A percentile compares a stretch with the other conserved stretches of the same genome.
phyloP scores from a whole-genome alignment of 2,797 vertebrate species.

The Leptoclinus maculatus region DNA sequence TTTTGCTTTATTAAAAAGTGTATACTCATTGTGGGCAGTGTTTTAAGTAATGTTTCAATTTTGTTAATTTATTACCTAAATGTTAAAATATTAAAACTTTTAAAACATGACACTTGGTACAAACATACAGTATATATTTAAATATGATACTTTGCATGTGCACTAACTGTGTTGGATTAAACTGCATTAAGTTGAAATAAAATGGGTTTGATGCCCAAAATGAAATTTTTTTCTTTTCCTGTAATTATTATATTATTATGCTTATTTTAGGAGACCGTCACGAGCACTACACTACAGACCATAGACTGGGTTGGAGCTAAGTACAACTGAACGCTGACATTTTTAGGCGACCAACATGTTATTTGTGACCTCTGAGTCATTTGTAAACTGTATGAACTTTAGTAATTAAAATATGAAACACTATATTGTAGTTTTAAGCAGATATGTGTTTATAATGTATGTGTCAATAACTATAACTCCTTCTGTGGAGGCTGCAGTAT shows the following conservation, averaged over 20 bases:
- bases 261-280: background rate
- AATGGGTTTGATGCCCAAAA: conserved; percentile 78
- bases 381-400: background rate
- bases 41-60: conserved; percentile 73
- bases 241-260: background rate
- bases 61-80: conserved; percentile 78
- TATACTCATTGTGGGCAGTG: conserved; percentile 77
- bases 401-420: background rate
- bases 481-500: background rate
- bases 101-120: conserved; percentile 79
- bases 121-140: conserved; percentile 79
- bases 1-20: conserved; percentile 74
- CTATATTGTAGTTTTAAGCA: background rate
- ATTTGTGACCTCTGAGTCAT: background rate
- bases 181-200: conserved; percentile 84
- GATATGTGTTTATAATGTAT: background rate
- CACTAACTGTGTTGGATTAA: conserved; percentile 83
- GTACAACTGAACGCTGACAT: background rate
- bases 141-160: conserved; percentile 85
- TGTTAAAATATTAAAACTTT: conserved; percentile 77
- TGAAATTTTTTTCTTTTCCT: conserved; percentile 8
- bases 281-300: background rate
- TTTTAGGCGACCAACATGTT: background rate
- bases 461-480: background rate
- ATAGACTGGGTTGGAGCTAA: background rate